Conservation (phyloP, 2,888 invertebrate genomes). For the Dusona sp. region DNA sequence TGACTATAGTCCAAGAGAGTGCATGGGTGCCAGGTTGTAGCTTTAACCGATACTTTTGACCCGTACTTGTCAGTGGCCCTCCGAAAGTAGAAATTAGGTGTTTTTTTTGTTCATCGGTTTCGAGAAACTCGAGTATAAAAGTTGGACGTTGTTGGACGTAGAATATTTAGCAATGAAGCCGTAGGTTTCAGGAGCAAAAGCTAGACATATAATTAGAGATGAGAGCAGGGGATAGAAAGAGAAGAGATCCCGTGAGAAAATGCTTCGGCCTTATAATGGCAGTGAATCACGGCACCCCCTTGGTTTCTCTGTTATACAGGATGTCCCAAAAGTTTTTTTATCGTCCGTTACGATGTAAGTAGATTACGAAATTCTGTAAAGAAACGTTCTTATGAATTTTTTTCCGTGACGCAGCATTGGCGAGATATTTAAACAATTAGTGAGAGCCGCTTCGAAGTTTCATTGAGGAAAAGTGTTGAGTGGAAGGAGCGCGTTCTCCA, state of each 20-base stretch:
- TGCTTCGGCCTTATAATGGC: conserved; percentile 79
- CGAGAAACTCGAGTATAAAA: conserved; percentile 47
- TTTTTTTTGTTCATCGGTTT: conserved; percentile 47
- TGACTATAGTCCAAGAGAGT: background rate
- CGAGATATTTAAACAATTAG: background rate
- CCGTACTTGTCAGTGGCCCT: conserved; percentile 28
- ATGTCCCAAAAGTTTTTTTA: background rate
- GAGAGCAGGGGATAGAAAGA: conserved; percentile 28
- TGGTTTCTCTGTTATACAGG: conserved; percentile 36
- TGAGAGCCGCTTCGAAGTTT: background rate
- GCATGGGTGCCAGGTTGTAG: background rate
- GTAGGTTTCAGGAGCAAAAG: conserved; percentile 81
- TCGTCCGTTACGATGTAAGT: background rate
- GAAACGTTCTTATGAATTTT: conserved; percentile 28
- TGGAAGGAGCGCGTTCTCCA: background rate
- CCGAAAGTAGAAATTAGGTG: conserved; percentile 77
- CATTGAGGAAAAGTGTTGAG: background rate
- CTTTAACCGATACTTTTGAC: conserved; percentile 13
- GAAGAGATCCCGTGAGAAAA: conserved; percentile 82
- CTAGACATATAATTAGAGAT: conserved; percentile 83
- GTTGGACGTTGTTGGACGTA: conserved; percentile 41
- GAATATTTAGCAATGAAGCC: conserved; percentile 81
- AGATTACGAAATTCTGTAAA: background rate
- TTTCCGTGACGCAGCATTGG: background rate
- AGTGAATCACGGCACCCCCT: conserved; percentile 80